These are phyloP conservation scores for Carcina quercana DNA, from an alignment of 2,888 invertebrate species.

Conservation along the genomic window DNA sequence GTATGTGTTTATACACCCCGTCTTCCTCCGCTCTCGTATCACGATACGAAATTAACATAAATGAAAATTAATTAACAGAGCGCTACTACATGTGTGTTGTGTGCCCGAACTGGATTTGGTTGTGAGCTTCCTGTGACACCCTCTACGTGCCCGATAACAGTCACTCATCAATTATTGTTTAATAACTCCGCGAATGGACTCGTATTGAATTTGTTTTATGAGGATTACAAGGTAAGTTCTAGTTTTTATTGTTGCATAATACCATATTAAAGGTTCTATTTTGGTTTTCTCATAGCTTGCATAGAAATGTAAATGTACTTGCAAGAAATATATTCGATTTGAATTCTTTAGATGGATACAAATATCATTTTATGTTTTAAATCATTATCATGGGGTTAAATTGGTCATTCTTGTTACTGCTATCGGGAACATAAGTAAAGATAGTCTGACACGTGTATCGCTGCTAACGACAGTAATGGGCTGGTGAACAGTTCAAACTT, in stretches of 20 bases:
- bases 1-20: slow-evolving; percentile 38
- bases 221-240: slow-evolving; percentile 9
- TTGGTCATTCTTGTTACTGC: slow-evolving; percentile 8
- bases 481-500: slow-evolving; percentile 30
- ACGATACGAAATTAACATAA: slow-evolving; percentile 53
- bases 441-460: slow-evolving; percentile 13
- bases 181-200: slow-evolving; percentile 38
- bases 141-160: slow-evolving; percentile 31
- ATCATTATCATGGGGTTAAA: no score
- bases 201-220: slow-evolving; percentile 13
- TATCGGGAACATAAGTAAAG: slow-evolving; percentile 7
- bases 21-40: slow-evolving; percentile 26
- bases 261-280: no score
- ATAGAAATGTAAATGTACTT: no score
- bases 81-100: slow-evolving; percentile 42
- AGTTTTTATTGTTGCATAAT: slow-evolving; percentile 6
- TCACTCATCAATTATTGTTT: slow-evolving; percentile 33
- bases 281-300: no score
- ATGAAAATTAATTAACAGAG: slow-evolving; percentile 44
- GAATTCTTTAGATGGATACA: no score
- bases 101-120: slow-evolving; percentile 55
- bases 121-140: slow-evolving; percentile 34
- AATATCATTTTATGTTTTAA: no score
- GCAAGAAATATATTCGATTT: no score
- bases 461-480: slow-evolving; percentile 12